These are phyloP conservation scores for Chaetodon auriga DNA, from an alignment of 2,113 vertebrate species.

Conservation along the genomic window DNA sequence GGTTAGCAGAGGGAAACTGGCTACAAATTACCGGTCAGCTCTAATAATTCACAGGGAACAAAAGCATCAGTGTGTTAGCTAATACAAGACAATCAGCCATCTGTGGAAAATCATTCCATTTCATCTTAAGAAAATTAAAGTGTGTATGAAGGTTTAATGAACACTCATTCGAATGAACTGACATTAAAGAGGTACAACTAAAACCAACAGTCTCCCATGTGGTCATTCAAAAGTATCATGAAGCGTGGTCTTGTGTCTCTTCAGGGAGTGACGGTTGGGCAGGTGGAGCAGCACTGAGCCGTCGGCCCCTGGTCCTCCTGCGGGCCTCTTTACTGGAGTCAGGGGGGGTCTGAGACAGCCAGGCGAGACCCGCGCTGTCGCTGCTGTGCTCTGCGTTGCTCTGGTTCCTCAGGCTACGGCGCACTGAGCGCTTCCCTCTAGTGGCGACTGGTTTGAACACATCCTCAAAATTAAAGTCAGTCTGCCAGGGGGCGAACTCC, in stretches of 20 bases:
- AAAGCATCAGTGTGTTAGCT: constrained; percentile 8
- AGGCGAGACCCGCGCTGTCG: constrained; percentile 72
- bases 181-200: no score
- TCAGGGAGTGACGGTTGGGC: constrained; percentile 21
- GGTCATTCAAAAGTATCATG: constrained; percentile 9
- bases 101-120: constrained; percentile 16
- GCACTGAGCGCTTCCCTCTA: constrained; percentile 77
- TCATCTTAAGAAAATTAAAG: constrained; percentile 17
- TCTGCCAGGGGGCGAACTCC: constrained; percentile 74
- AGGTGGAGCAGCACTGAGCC: constrained; percentile 24
- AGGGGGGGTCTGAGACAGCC: constrained; percentile 78
- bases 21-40: constrained; percentile 52
- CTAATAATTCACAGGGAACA: constrained; percentile 56
- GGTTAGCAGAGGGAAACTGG: constrained; percentile 47
- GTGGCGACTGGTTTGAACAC: constrained; percentile 74
- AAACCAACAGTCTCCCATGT: background rate
- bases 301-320: constrained; percentile 57
- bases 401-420: constrained; percentile 84
- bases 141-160: background rate
- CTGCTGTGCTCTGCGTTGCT: constrained; percentile 1
- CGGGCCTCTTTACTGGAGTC: constrained; percentile 50
- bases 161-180: background rate
- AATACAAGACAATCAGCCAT: constrained; percentile 30
- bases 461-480: constrained; percentile 81
- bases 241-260: background rate